Evolutionary conservation across 2,113 vertebrate genomes (phyloP).

Genomic region (Spheniscus mendiculus): DNA sequence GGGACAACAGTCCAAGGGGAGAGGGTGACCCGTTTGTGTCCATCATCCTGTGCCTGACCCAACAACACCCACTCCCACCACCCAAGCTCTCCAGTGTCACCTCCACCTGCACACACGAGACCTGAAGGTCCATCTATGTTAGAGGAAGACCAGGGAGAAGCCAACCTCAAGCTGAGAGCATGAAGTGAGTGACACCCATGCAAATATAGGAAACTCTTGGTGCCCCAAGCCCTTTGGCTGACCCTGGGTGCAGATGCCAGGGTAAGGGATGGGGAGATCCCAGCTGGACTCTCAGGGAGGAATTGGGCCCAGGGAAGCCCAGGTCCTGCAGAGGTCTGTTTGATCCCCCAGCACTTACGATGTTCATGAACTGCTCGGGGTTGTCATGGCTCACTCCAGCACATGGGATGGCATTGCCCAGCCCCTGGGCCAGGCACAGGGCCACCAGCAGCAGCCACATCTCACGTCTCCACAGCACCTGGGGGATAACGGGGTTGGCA

Average conservation of each 20-base stretch:
- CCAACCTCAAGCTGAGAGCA: not conserved
- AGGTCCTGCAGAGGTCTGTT: rapidly evolving
- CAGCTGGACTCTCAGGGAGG: not conserved
- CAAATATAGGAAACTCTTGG: not conserved
- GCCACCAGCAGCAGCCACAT: not conserved
- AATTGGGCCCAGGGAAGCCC: not conserved
- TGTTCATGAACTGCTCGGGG: not conserved
- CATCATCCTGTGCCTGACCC: not conserved
- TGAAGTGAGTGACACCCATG: too few relatives aligned
- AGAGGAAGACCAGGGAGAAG: not conserved
- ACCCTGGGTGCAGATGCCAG: not conserved
- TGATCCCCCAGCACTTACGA: not conserved
- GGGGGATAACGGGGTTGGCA: rapidly evolving
- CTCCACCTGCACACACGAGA: not conserved
- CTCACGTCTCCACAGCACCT: rapidly evolving
- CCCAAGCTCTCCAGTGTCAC: rapidly evolving
- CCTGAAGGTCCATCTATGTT: not conserved
- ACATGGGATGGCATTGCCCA: rapidly evolving
- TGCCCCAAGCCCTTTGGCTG: rapidly evolving
- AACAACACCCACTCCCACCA: not conserved
- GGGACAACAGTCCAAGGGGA: not conserved
- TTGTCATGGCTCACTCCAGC: rapidly evolving
- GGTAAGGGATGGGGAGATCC: not conserved
- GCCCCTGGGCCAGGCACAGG: not conserved
- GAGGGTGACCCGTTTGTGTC: not conserved